phyloP scores from a whole-genome alignment of 2,888 invertebrate genomes.

The Ectropis crepuscularia region DNA sequence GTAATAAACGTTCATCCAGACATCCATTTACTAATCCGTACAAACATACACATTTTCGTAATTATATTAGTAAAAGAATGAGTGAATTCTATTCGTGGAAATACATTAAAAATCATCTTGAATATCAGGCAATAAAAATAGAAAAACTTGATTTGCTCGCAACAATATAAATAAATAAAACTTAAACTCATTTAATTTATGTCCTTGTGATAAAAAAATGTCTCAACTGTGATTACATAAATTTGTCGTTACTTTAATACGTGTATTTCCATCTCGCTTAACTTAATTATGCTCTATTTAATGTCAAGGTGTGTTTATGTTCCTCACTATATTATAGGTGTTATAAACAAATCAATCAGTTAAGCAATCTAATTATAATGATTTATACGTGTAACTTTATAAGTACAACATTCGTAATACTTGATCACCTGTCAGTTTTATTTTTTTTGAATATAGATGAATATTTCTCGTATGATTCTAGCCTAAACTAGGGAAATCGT shows the following conservation, averaged over 20 bases:
- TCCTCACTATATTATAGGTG: slow-evolving; percentile 1
- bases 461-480: neutral
- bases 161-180: too few relatives aligned
- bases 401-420: neutral
- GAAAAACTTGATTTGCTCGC: too few relatives aligned
- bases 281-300: slow-evolving; percentile 3
- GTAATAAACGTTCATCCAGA: too few relatives aligned
- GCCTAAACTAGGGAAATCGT: too few relatives aligned
- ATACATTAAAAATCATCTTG: too few relatives aligned
- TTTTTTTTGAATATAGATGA: neutral
- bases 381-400: slow-evolving; percentile 9
- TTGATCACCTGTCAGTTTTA: neutral
- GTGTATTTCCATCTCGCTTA: neutral
- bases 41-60: too few relatives aligned
- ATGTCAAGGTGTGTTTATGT: slow-evolving; percentile 18
- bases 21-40: too few relatives aligned
- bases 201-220: too few relatives aligned
- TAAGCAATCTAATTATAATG: slow-evolving; percentile 14
- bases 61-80: too few relatives aligned
- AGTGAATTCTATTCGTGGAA: too few relatives aligned
- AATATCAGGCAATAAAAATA: too few relatives aligned
- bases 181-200: too few relatives aligned
- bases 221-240: neutral
- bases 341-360: slow-evolving; percentile 20
- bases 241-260: neutral